Base-by-base conservation (phyloP, 2,113 vertebrate species). In the Octodon degus region DNA sequence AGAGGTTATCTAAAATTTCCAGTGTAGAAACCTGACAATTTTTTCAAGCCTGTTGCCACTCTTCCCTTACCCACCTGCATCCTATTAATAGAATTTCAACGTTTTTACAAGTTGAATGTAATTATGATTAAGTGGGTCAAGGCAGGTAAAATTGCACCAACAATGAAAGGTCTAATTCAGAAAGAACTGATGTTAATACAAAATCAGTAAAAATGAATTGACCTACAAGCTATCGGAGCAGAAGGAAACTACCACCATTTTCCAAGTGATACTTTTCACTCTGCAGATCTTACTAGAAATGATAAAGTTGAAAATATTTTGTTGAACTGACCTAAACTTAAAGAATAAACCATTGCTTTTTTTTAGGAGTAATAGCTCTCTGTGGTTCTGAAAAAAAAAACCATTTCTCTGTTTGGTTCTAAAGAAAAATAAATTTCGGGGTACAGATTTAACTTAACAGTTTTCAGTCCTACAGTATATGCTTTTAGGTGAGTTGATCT, bases 381-480 rank as follows among this genome's bases (percentile, higher is more conserved):
- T 95, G 19, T 68, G 70, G 12, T 94, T 93, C 76, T 88, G 88
- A 95, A 92, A 60, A 87, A 95, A 92, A 60, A 87, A 92, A 86
- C 88, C 9, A 68, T 87, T 84, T 84, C 34, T 70, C 20, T 74
- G 58, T 95, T 53, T 67, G 68, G 11, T 96, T 90, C 76, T 92
- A 93, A 95, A 94, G 60, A 90, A 92, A n/a, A 11, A 4, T 86
- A 85, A 81, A 53, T 93, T 55, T 16, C 2, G 67, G 86, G 72
- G 50, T 50, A 84, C 50, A 82, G 37, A 77, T 62, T 50, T 91
- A 25, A n/a, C 65, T 91, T 86, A 43, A 86, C 30, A 53, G 20
- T 93, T 89, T 81, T n/a, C 82, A 96, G 37, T 96, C 11, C 50
- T 65, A 0, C 55, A 53, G 11, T 86, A 67, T 32, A 7, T 88